Base-by-base conservation (phyloP, 2,797 vertebrate species). In the Eutrigla gurnardus region DNA sequence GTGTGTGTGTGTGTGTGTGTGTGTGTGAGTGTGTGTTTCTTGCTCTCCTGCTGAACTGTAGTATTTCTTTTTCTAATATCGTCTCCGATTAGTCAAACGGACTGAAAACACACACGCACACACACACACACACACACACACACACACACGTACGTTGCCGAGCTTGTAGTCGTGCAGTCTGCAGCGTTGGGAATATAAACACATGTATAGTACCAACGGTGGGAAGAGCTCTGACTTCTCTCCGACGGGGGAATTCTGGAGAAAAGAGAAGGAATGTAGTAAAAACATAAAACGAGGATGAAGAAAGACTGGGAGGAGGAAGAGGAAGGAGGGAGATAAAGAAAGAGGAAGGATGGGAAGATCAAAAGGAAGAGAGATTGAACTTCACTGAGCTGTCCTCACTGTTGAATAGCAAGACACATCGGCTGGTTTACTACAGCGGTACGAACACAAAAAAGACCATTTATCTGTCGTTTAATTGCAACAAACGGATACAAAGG, bases 51-150 rank as follows among this genome's bases (percentile, higher is more conserved):
- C 62, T 78, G 39, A 54, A 62, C 25, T 46, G 46, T 45, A 5
- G 65, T 68, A 25, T 79, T 52, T 70, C 37, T 62, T 70, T 67
- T 70, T 79, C 68, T 49, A 57, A 71, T 80, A 52, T 62, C 15
- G 47, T 14, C 39, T 7, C 3, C 14, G 3, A 57, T 75, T 59
- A 55, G 64, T 83, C 72, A 73, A 60, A 57, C 4, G 5, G 12
- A 7, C 2, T 18, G 37, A 18, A 35, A 7, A 25, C 47, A 50
- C 47, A 18, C 47, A 50, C 47, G 13, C 35, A 45, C 45, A n/a
- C 36, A 36, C n/a, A 63, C 13, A 49, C 36, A 37, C 65, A 64
- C 67, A 54, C 54, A 49, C 54, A 50, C 54, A 50, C n/a, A 63
- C 57, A 43, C 39, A 66, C 46, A 47, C 45, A 46, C 45, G 15